These are phyloP conservation scores for Drosophila micromelanica DNA, from an alignment of 1,140 invertebrate species.

Conservation along the genomic window DNA sequence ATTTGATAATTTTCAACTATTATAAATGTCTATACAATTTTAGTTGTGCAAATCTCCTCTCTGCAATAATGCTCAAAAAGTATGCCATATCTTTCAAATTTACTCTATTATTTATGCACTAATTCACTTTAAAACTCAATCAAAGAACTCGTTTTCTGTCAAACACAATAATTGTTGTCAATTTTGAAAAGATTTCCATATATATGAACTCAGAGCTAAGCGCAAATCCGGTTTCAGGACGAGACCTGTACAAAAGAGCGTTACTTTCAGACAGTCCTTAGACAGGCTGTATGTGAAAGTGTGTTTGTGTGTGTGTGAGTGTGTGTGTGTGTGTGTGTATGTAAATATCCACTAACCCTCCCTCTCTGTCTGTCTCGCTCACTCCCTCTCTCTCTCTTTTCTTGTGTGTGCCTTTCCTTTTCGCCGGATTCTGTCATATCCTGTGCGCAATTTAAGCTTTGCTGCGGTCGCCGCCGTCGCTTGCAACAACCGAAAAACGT, in stretches of 20 bases:
- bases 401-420: not conserved
- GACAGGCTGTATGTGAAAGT: not conserved
- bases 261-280: conserved; percentile 21
- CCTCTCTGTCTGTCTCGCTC: conserved; percentile 2
- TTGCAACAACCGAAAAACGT: conserved; percentile 4
- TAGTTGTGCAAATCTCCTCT: no score
- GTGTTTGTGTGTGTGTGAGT: not conserved
- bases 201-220: not conserved
- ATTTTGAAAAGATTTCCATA: conserved; percentile 7
- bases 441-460: conserved; percentile 22
- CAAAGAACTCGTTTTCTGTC: conserved; percentile 6
- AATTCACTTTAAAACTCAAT: conserved; percentile 6
- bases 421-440: conserved; percentile 23
- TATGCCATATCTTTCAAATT: no score
- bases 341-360: no score
- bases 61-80: no score
- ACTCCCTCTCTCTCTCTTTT: not conserved
- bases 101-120: not conserved
- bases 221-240: conserved; percentile 28
- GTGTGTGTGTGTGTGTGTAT: no score
- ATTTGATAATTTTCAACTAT: no score
- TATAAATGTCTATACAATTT: no score
- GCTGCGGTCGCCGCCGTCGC: conserved; percentile 7
- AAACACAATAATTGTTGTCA: conserved; percentile 30
- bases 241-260: conserved; percentile 2